phyloP scores from a whole-genome alignment of 2,113 vertebrate species.

The Noctilio leporinus region DNA sequence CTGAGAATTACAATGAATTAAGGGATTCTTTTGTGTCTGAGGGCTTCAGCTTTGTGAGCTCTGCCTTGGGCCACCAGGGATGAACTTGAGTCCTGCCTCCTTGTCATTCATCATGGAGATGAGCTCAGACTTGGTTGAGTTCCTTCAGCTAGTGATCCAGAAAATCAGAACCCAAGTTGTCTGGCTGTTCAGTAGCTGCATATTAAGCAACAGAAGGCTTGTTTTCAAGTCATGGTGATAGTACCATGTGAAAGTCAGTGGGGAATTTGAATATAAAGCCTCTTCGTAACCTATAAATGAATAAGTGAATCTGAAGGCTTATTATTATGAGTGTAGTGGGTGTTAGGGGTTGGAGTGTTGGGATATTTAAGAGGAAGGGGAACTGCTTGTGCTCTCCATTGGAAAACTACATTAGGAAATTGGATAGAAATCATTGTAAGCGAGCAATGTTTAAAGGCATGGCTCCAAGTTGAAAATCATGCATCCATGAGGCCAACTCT shows the following conservation, averaged over 20 bases:
- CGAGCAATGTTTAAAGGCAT: not conserved
- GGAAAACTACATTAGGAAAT: not conserved
- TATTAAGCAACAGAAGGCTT: not conserved
- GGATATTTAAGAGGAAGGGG: not conserved
- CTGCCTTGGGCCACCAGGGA: not conserved
- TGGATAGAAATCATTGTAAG: not conserved
- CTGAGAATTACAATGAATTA: not conserved
- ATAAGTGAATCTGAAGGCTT: not conserved
- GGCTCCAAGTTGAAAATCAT: not conserved
- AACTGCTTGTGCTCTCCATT: not conserved
- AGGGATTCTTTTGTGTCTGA: not conserved
- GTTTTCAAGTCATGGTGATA: not conserved
- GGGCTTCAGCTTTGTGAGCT: not conserved
- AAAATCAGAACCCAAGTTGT: not conserved
- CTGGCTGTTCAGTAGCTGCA: not conserved
- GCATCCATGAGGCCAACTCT: not conserved
- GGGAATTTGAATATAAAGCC: not conserved
- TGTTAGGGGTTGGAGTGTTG: not conserved
- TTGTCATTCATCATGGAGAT: not conserved
- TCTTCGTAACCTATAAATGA: not conserved
- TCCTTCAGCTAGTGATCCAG: conserved; percentile 15
- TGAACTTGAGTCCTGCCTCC: not conserved
- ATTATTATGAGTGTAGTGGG: not conserved
- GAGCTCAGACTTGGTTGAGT: conserved; percentile 1
- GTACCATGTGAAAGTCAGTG: not conserved